Percentiles rank a stretch among this genome's conserved stretches.
Evolutionary conservation across 2,113 vertebrate species (phyloP).

Genomic region (Caretta caretta): DNA sequence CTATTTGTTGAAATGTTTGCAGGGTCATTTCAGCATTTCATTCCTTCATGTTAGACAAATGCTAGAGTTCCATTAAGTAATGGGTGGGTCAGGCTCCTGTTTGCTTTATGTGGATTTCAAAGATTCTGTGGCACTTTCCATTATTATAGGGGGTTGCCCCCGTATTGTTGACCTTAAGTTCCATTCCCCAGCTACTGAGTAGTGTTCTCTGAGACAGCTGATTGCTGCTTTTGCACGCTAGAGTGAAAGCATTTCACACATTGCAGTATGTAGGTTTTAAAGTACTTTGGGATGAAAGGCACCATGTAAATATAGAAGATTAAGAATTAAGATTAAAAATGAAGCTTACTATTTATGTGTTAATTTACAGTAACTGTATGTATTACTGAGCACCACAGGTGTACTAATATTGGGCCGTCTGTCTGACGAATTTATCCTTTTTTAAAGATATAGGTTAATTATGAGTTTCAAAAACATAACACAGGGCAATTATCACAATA

Average conservation of each 20-base stretch:
- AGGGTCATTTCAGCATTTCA: neutral
- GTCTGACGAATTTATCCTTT: neutral
- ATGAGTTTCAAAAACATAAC: neutral
- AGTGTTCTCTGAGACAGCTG: neutral
- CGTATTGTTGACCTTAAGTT: fast-evolving
- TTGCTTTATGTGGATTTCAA: neutral
- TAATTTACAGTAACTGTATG: conserved; percentile 27
- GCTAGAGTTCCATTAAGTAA: neutral
- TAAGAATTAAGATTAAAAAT: conserved; percentile 39
- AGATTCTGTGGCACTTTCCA: neutral
- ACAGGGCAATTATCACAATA: neutral
- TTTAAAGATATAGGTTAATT: conserved; percentile 9
- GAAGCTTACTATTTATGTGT: neutral
- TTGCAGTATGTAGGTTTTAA: neutral
- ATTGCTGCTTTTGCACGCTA: neutral
- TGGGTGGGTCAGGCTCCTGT: neutral
- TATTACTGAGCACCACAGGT: conserved; percentile 33
- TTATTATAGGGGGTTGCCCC: neutral
- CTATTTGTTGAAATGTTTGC: neutral
- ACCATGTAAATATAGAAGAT: neutral
- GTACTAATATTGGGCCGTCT: neutral
- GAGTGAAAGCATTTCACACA: neutral
- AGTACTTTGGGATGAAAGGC: neutral
- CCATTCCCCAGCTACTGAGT: neutral
- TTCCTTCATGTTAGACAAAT: neutral